phyloP scores from a whole-genome alignment of 2,888 invertebrate genomes.

The Romanomermis culicivorax region DNA sequence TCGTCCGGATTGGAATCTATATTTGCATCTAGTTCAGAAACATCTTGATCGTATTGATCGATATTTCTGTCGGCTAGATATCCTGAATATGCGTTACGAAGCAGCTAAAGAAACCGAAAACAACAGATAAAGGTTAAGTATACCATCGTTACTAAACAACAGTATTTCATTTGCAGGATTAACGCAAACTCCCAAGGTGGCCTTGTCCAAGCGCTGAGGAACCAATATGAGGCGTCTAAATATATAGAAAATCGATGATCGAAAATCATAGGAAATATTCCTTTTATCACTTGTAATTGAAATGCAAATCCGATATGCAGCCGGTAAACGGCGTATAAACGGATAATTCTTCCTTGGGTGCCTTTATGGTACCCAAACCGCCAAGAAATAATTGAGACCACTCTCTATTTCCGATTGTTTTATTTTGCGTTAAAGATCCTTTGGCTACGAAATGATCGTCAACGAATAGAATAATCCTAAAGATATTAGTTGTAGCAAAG shows the following conservation, averaged over 20 bases:
- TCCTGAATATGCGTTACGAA: no score
- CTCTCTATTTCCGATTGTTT: constrained; percentile 16
- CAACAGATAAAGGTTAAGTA: not conserved
- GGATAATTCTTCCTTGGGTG: constrained; percentile 22
- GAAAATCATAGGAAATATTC: constrained; percentile 2
- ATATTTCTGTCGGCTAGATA: no score
- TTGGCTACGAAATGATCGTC: constrained; percentile 27
- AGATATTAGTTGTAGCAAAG: no score
- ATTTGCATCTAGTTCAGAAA: not conserved
- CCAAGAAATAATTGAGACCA: constrained; percentile 19
- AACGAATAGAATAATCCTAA: constrained; percentile 17
- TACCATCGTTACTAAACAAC: not conserved
- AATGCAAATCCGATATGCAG: constrained; percentile 31
- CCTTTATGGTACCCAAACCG: constrained; percentile 18
- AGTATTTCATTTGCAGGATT: not conserved
- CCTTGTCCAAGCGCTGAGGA: constrained; percentile 20
- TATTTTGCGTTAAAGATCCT: constrained; percentile 17
- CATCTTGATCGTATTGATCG: no score
- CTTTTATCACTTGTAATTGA: constrained; percentile 27
- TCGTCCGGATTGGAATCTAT: not conserved
- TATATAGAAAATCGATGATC: not conserved
- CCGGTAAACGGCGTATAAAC: constrained; percentile 28
- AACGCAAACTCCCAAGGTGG: constrained; percentile 21
- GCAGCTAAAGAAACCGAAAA: no score
- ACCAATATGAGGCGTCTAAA: constrained; percentile 18